Percentiles rank a stretch among this genome's conserved stretches.
phyloP scores from a whole-genome alignment of 2,797 vertebrate genomes.

The Ptychadena robeensis region DNA sequence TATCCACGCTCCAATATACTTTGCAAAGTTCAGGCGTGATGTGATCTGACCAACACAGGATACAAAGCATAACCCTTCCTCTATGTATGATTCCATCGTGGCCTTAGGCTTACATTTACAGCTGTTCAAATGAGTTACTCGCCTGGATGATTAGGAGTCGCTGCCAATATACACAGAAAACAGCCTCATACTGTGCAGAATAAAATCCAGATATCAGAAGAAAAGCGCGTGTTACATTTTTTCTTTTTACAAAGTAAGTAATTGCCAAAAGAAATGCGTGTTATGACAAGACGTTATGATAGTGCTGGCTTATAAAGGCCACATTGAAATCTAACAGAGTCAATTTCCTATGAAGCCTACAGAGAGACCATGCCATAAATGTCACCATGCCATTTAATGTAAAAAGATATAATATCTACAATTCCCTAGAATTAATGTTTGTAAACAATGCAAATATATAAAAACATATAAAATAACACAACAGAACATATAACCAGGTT shows the following conservation, averaged over 20 bases:
- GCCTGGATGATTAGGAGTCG: slow-evolving; percentile 26
- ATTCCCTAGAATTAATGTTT: too few species aligned
- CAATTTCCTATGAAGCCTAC: background rate
- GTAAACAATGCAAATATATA: too few species aligned
- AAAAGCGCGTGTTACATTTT: slow-evolving; percentile 21
- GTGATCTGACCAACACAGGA: background rate
- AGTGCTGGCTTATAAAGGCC: slow-evolving; percentile 23
- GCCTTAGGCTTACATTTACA: slow-evolving; percentile 52
- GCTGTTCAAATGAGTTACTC: slow-evolving; percentile 51
- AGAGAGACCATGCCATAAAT: background rate
- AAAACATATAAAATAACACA: too few species aligned
- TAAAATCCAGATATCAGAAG: slow-evolving; percentile 14
- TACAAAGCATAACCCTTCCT: slow-evolving; percentile 26
- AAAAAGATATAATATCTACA: too few species aligned
- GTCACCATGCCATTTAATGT: too few species aligned
- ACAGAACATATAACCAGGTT: too few species aligned
- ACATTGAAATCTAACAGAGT: slow-evolving; percentile 19
- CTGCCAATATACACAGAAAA: slow-evolving; percentile 48
- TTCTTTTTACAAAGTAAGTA: background rate
- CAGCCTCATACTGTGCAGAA: slow-evolving; percentile 37
- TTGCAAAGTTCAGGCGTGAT: background rate
- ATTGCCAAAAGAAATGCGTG: slow-evolving; percentile 39
- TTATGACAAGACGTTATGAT: slow-evolving; percentile 15
- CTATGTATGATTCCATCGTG: slow-evolving; percentile 27
- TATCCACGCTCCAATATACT: background rate